These are phyloP conservation scores for Tupiocoris notatus DNA, from an alignment of 2,888 invertebrate species.

Conservation along the genomic window DNA sequence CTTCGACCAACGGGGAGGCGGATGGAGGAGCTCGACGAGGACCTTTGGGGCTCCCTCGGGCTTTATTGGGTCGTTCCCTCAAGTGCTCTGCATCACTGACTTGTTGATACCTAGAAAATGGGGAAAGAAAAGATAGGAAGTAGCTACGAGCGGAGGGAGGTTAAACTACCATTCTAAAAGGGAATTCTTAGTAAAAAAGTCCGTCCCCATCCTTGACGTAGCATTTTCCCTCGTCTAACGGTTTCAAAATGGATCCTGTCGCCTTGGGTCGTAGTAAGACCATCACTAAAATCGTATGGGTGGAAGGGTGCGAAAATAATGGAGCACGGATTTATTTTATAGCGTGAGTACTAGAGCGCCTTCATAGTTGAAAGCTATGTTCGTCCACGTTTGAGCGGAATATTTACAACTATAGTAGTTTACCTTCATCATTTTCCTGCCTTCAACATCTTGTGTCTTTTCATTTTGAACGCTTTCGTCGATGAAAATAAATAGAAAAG, in stretches of 20 bases:
- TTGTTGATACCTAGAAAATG: constrained; percentile 40
- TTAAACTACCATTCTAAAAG: not conserved
- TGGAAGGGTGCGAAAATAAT: constrained; percentile 12
- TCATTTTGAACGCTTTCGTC: too few species aligned
- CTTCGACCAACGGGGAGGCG: constrained; percentile 12
- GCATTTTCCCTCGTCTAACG: not conserved
- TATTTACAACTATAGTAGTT: too few species aligned
- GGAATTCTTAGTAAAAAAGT: not conserved
- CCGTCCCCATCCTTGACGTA: not conserved
- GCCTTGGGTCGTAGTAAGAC: constrained; percentile 1
- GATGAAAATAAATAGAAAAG: too few species aligned
- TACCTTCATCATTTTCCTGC: too few species aligned
- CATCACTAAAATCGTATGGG: constrained; percentile 17
- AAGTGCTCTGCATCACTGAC: constrained; percentile 41
- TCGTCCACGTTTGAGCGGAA: too few species aligned
- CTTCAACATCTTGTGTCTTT: too few species aligned
- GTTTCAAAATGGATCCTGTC: constrained; percentile 7
- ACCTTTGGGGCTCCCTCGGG: constrained; percentile 13
- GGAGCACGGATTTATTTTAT: not conserved
- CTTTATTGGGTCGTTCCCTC: constrained; percentile 39
- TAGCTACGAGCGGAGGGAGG: not conserved
- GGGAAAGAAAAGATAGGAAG: constrained; percentile 4
- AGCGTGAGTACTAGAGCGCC: not conserved
- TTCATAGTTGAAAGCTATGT: too few species aligned
- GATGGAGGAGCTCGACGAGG: too few species aligned